Conservation (phyloP, 2,888 invertebrate species). For the Leptothorax acervorum region DNA sequence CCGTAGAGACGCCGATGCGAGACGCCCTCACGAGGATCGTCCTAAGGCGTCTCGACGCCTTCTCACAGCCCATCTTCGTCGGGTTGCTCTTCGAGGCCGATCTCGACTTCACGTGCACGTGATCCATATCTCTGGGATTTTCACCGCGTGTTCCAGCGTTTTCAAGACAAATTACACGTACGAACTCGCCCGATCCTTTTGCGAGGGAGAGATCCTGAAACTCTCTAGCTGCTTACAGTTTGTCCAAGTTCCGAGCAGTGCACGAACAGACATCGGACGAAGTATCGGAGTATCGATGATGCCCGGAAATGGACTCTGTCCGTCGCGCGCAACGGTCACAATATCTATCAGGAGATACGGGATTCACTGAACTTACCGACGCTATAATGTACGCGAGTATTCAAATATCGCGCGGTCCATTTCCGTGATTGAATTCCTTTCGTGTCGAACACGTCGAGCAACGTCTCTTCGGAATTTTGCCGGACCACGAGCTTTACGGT, state of each 20-base stretch:
- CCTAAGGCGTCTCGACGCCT: conserved; percentile 81
- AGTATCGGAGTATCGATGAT: not conserved
- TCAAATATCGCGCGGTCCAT: conserved; percentile 53
- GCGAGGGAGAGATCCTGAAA: conserved; percentile 1
- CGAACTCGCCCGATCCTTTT: not conserved
- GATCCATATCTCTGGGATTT: conserved; percentile 75
- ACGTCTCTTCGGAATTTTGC: conserved; percentile 31
- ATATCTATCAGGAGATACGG: conserved; percentile 12
- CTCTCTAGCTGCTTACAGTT: not conserved
- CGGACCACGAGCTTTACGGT: conserved; percentile 4
- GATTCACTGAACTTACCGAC: conserved; percentile 18
- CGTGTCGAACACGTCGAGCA: conserved; percentile 10
- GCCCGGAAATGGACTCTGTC: conserved; percentile 16
- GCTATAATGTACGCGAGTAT: conserved; percentile 31
- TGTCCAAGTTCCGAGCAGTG: conserved; percentile 1
- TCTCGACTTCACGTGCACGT: conserved; percentile 81
- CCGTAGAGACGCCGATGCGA: conserved; percentile 80
- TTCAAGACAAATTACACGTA: conserved; percentile 7
- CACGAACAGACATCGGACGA: conserved; percentile 40
- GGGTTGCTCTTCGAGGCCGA: conserved; percentile 78
- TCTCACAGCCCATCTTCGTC: conserved; percentile 83
- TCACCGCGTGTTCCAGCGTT: conserved; percentile 14
- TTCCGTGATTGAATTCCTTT: conserved; percentile 48
- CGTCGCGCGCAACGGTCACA: conserved; percentile 12
- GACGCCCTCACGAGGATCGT: conserved; percentile 82